Percentiles rank a stretch among this genome's conserved stretches.
Evolutionary conservation across 2,113 vertebrate genomes (phyloP).

Genomic region (Microtus richardsoni): DNA sequence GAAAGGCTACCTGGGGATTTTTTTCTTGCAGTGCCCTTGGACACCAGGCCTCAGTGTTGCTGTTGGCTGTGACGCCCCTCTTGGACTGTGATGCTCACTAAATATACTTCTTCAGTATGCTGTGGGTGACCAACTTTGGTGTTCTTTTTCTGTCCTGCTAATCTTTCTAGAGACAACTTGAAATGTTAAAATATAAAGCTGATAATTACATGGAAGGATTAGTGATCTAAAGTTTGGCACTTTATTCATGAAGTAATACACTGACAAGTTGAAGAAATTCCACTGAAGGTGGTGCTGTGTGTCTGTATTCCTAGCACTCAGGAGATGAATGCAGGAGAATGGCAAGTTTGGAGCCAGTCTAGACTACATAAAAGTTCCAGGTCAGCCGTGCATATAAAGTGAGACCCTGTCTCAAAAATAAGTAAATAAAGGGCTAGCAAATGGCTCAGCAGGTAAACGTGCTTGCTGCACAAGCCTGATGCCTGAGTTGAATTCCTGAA

Average conservation of each 20-base stretch:
- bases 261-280: not conserved
- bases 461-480: not conserved
- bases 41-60: not conserved
- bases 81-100: not conserved
- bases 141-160: not conserved
- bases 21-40: too few species aligned
- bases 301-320: not conserved
- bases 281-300: not conserved
- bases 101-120: not conserved
- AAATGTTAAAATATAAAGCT: constrained; percentile 8
- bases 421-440: not conserved
- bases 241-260: constrained; percentile 10
- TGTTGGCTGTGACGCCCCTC: not conserved
- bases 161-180: constrained; percentile 23
- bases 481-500: not conserved
- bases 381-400: not conserved
- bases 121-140: not conserved
- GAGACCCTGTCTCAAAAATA: not conserved
- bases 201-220: not conserved
- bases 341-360: not conserved
- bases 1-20: not conserved
- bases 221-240: not conserved
- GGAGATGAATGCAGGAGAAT: not conserved
- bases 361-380: not conserved
- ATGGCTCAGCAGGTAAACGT: not conserved